phyloP scores from a whole-genome alignment of 2,797 vertebrate genomes.

The Hydrophis major region DNA sequence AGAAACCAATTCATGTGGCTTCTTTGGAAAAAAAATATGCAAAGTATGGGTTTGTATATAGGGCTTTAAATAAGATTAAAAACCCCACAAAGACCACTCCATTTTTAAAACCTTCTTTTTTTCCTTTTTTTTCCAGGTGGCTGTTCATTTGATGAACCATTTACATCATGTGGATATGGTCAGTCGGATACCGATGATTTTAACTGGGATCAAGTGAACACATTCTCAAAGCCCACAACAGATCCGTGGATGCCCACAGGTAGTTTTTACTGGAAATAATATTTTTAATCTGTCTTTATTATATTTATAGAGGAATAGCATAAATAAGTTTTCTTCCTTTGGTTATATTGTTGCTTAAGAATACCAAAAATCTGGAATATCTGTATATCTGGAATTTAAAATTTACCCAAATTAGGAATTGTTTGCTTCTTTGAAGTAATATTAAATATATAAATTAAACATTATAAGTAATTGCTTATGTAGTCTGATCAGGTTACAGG shows the following conservation, averaged over 20 bases:
- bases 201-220: slow-evolving; percentile 92
- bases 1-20: neutral
- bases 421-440: neutral
- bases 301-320: neutral
- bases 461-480: neutral
- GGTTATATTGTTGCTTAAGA: neutral
- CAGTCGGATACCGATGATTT: slow-evolving; percentile 92
- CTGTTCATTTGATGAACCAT: slow-evolving; percentile 91
- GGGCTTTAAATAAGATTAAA: neutral
- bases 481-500: neutral
- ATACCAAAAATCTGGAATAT: neutral
- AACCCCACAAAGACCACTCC: neutral
- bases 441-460: neutral
- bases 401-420: neutral
- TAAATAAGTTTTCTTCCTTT: neutral
- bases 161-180: slow-evolving; percentile 89
- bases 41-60: neutral
- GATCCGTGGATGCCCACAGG: slow-evolving; percentile 93
- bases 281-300: slow-evolving; percentile 16
- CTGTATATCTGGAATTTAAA: neutral
- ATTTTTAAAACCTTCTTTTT: slow-evolving; percentile 28
- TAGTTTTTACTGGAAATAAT: slow-evolving; percentile 62
- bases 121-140: slow-evolving; percentile 78
- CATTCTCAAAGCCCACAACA: slow-evolving; percentile 77
- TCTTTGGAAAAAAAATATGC: neutral